Base-by-base conservation (phyloP, 2,797 vertebrate genomes). In the Sebastes kiyomatsui region DNA sequence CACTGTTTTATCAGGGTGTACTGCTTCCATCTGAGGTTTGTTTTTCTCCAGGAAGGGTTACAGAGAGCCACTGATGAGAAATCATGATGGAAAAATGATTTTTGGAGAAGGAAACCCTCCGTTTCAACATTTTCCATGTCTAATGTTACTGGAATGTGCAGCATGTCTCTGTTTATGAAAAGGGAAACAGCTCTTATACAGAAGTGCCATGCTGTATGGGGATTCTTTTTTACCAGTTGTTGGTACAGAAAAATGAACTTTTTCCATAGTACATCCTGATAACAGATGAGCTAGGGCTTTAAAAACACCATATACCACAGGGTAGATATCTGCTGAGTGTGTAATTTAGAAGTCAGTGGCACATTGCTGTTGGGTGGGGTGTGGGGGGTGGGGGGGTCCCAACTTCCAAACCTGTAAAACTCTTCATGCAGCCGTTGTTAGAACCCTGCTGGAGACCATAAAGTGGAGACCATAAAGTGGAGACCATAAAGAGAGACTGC, bases 111-210 rank as follows among this genome's bases (percentile, higher is more conserved):
- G 10, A 65, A 65, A 69, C 20, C 33, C 23, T 32, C 52, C 12
- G 2, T 55, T 78, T 80, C 52, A 72, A 76, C 64, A 75, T 59
- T 87, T 91, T 87, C 86, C 79, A 61, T 28, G 18, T 69, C 80
- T 78, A 77, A 85, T 62, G 49, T 87, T 33, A 42, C 58, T 80
- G 90, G 88, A 90, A 93, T 91, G 86, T 86, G 84, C 46, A 49
- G 46, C 46, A 49, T 16, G 58, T 79, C 62, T 27, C 18, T 64
- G 49, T 67, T 70, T 59, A 55, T 69, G n/a, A 78, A 69, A 25
- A 10, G 13, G 10, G 46, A 65, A 70, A 71, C 25, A 35, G 10
- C 27, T 52, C 49, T 20, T 52, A n/a, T n/a, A 52, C 49, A 52
- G 49, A 52, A n/a, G 20, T 52, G 6, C 16, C 7, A 16, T 49